A percentile compares a stretch with the other conserved stretches of the same genome.
Evolutionary conservation across 30 jellyfish, hydroid and myxozoan genomes (phyloP).

Genomic region (Catostylus mosaicus): DNA sequence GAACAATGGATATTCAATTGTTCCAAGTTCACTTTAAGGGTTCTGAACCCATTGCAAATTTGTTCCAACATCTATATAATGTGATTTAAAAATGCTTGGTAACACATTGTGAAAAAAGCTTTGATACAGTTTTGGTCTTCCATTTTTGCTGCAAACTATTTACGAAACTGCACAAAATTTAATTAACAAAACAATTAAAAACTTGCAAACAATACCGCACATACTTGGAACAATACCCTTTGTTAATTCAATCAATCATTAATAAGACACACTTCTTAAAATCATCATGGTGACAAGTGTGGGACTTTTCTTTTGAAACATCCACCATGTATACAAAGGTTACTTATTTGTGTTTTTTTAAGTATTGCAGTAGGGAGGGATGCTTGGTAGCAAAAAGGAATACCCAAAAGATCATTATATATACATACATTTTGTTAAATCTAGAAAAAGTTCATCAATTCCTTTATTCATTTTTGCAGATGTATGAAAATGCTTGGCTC

Average conservation of each 20-base stretch:
- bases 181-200: too few species aligned
- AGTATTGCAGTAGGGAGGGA: background rate
- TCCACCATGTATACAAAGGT: background rate
- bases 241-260: background rate
- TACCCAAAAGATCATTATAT: background rate
- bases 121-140: too few species aligned
- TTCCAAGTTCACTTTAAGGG: too few species aligned
- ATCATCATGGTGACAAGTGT: background rate
- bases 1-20: background rate
- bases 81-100: too few species aligned
- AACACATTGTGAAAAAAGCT: too few species aligned
- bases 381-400: background rate
- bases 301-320: background rate
- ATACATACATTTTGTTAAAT: conserved; percentile 84
- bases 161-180: too few species aligned
- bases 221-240: too few species aligned
- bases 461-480: conserved; percentile 95
- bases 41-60: too few species aligned
- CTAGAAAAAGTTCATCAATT: conserved; percentile 89
- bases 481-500: conserved; percentile 95
- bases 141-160: too few species aligned
- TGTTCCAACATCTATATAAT: too few species aligned
- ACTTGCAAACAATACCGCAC: too few species aligned
- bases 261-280: background rate
- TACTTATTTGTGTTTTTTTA: background rate